Conservation (phyloP, 2,888 invertebrate species). For the Sesamia inferens region DNA sequence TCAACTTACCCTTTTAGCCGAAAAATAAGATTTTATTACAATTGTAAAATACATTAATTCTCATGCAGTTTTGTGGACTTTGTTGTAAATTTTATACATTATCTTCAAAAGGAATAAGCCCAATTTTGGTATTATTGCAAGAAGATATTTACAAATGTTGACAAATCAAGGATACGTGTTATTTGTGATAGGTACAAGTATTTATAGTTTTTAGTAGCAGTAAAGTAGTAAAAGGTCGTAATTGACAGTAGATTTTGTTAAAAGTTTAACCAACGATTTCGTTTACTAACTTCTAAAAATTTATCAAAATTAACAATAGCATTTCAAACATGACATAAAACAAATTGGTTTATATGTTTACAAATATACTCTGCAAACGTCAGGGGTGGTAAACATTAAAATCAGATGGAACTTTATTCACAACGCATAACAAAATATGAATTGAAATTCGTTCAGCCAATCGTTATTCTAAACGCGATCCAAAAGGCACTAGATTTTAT, state of each 20-base stretch:
- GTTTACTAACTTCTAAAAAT: slow-evolving; percentile 9
- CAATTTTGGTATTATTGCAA: neutral
- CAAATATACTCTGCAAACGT: slow-evolving; percentile 46
- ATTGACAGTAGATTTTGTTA: slow-evolving; percentile 12
- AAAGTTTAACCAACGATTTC: slow-evolving; percentile 10
- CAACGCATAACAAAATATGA: slow-evolving; percentile 49
- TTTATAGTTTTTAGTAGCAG: slow-evolving; percentile 7
- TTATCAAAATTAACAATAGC: slow-evolving; percentile 32
- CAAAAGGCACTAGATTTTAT: slow-evolving; percentile 82
- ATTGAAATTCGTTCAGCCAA: slow-evolving; percentile 65
- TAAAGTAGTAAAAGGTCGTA: slow-evolving; percentile 4
- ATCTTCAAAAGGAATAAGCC: slow-evolving; percentile 4
- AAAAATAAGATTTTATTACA: slow-evolving; percentile 54
- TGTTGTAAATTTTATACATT: slow-evolving; percentile 4
- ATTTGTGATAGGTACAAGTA: neutral
- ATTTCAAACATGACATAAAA: slow-evolving; percentile 32
- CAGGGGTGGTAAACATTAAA: slow-evolving; percentile 43
- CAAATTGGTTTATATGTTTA: slow-evolving; percentile 38
- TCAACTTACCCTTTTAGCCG: slow-evolving; percentile 73
- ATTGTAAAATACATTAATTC: slow-evolving; percentile 34
- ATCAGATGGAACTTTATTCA: slow-evolving; percentile 50
- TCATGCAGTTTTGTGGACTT: slow-evolving; percentile 18
- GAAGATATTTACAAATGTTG: neutral
- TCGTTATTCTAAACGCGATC: slow-evolving; percentile 75
- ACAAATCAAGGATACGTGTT: slow-evolving; percentile 29